Conservation (phyloP, 2,888 invertebrate species). For the Sphaerophoria taeniata region DNA sequence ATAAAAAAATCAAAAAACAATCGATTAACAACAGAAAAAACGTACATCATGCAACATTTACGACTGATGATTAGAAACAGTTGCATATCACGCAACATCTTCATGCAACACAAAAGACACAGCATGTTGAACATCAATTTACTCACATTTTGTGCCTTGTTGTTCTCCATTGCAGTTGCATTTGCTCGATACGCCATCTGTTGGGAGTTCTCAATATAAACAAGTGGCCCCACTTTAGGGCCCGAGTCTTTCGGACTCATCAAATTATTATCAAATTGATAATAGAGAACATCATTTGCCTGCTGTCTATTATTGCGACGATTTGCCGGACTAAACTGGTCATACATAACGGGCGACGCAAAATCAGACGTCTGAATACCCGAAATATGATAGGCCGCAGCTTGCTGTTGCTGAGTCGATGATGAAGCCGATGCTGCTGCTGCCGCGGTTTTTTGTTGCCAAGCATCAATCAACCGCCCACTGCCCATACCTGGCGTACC, state of each 20-base stretch:
- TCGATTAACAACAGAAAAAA: not conserved
- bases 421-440: constrained; percentile 29
- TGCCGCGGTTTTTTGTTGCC: constrained; percentile 65
- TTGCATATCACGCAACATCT: constrained; percentile 59
- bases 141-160: constrained; percentile 72
- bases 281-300: constrained; percentile 80
- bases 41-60: constrained; percentile 42
- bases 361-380: constrained; percentile 82
- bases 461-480: constrained; percentile 61
- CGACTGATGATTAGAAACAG: not conserved
- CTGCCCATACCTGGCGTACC: constrained; percentile 49
- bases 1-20: not conserved
- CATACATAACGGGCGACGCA: constrained; percentile 77
- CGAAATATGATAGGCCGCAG: constrained; percentile 81
- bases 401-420: constrained; percentile 67
- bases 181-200: constrained; percentile 59
- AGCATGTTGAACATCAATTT: constrained; percentile 37
- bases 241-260: constrained; percentile 65
- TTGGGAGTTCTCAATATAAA: constrained; percentile 62
- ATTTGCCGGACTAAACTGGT: constrained; percentile 62
- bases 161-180: constrained; percentile 61
- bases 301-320: constrained; percentile 76
- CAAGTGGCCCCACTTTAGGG: constrained; percentile 59
- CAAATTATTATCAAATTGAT: constrained; percentile 80
- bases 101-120: constrained; percentile 69